Base-by-base conservation (phyloP, 2,888 invertebrate genomes). In the Thyatira batis region DNA sequence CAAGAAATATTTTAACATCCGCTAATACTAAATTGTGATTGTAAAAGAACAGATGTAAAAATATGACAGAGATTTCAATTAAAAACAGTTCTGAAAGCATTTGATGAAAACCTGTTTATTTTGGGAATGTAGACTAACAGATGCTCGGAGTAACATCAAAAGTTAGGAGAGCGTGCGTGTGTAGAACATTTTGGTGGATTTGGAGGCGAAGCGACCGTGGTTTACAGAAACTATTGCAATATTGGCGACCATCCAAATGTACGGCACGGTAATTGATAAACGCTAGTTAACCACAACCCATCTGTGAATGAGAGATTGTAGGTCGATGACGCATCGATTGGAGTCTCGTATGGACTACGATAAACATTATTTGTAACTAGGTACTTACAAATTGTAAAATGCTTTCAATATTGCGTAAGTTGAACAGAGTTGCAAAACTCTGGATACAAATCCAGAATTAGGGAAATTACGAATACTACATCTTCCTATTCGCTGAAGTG, bases 241-340 rank as follows among this genome's bases (percentile, higher is more conserved):
- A 27, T 63, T 78, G 82, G 83, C 78, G 44, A 3, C 0, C 2
- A 1, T 70, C 81, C 82, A 82, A 71, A 58, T 56, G 44, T 39
- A 62, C 52, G 53, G 56, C 54, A 54, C 55, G 52, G 56, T 66
- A 64, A 76, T 76, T 79, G 78, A 80, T 78, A 68, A 73, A 67
- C 61, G 52, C 51, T 28, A 44, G 49, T 52, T 44, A 39, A 51
- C 56, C 51, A 48, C 59, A 59, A 45, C 48, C 58, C 55, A 54
- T 53, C 59, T 58, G 57, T 78, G 73, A 78, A 82, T 82, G 79
- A 72, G 60, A 44, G 46, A n/a, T n/a, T 28, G 45, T 51, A 48
- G 30, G 20, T 20, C n/a, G 45, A 30, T 60, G 57, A 66, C 58
- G 55, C 33, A 58, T 55, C 45, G 3, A 4, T 13, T 33, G 8